Conservation (phyloP, 1,140 invertebrate genomes). For the Lanistes nyassanus region DNA sequence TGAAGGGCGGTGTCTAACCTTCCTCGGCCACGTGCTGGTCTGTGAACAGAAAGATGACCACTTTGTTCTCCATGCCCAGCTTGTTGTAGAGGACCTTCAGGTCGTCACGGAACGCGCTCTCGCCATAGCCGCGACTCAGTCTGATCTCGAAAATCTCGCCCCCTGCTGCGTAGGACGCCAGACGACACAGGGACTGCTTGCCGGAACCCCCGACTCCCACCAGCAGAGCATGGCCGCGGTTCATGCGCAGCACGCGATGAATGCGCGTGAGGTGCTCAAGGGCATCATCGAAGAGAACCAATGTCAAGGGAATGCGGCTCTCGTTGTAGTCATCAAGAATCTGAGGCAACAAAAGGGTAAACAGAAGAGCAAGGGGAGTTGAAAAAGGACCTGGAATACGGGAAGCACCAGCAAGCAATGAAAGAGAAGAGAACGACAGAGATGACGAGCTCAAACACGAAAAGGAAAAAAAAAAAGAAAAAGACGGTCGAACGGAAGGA, state of each 20-base stretch:
- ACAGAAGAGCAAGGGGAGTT: conserved; percentile 7
- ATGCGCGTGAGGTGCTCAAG: conserved; percentile 85
- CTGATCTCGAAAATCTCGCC: conserved; percentile 83
- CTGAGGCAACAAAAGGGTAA: conserved; percentile 62
- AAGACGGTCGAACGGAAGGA: too few species aligned
- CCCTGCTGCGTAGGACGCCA: conserved; percentile 64
- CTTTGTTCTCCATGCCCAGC: conserved; percentile 79
- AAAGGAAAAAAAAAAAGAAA: too few species aligned
- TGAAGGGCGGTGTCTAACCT: conserved; percentile 59
- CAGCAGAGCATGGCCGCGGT: conserved; percentile 82
- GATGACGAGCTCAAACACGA: too few species aligned
- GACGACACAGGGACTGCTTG: conserved; percentile 71
- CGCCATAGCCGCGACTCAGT: conserved; percentile 82
- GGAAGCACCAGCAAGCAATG: too few species aligned
- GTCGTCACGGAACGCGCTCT: conserved; percentile 82
- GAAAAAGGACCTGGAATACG: too few species aligned
- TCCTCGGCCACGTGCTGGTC: conserved; percentile 75
- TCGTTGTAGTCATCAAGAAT: conserved; percentile 87
- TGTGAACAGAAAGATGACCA: conserved; percentile 79
- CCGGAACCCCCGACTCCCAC: conserved; percentile 86
- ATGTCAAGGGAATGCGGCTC: conserved; percentile 69
- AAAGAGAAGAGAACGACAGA: too few species aligned
- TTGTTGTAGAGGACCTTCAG: conserved; percentile 80
- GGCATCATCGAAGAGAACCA: conserved; percentile 89
- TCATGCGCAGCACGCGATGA: conserved; percentile 81